A percentile compares a stretch with the other conserved stretches of the same genome.
Evolutionary conservation across 2,797 vertebrate species (phyloP).

Genomic region (Macrochelys suwanniensis): DNA sequence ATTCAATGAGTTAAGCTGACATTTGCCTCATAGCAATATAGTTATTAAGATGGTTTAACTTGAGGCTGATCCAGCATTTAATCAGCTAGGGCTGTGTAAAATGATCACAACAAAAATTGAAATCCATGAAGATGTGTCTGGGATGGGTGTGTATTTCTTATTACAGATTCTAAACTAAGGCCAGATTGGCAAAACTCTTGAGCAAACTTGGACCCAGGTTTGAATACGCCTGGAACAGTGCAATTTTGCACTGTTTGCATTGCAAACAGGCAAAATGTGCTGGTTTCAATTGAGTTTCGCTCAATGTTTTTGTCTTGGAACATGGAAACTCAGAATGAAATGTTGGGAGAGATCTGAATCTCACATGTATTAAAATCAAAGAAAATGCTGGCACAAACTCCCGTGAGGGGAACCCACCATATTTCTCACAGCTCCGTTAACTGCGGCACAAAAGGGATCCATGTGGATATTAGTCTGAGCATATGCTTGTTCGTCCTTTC

Average conservation of each 20-base stretch:
- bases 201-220: background rate
- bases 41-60: background rate
- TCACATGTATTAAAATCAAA: background rate
- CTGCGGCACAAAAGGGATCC: background rate
- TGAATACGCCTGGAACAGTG: background rate
- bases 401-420: background rate
- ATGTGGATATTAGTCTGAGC: background rate
- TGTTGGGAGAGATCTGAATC: background rate
- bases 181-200: background rate
- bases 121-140: background rate
- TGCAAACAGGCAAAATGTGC: background rate
- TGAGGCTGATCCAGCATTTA: background rate
- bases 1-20: background rate
- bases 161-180: rapidly evolving
- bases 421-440: background rate
- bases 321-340: background rate
- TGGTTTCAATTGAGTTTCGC: background rate
- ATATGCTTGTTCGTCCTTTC: background rate
- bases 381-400: background rate
- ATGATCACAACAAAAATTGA: background rate
- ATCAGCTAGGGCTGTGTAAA: background rate
- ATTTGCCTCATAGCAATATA: background rate
- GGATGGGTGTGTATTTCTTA: background rate
- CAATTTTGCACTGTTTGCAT: background rate
- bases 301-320: background rate